phyloP scores from a whole-genome alignment of 1,140 invertebrate species.

The Drosophila santomea region DNA sequence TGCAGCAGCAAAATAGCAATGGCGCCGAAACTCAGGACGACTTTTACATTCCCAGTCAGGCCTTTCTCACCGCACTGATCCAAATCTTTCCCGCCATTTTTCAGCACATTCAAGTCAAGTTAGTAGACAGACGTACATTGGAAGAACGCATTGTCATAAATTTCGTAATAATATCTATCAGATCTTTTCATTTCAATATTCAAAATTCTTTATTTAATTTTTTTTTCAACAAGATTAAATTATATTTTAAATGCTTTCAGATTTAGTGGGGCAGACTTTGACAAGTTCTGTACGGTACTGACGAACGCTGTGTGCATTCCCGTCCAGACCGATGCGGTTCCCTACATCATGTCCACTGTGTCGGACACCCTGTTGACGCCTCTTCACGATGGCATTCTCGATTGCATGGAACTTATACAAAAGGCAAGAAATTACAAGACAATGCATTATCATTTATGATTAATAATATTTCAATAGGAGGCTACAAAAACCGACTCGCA shows the following conservation, averaged over 20 bases:
- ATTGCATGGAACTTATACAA: slow-evolving; percentile 92
- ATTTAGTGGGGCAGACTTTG: slow-evolving; percentile 91
- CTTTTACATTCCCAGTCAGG: slow-evolving; percentile 94
- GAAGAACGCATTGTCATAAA: neutral
- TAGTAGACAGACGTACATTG: slow-evolving; percentile 56
- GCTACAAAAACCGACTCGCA: slow-evolving; percentile 88
- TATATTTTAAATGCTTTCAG: slow-evolving; percentile 55
- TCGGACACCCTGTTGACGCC: slow-evolving; percentile 91
- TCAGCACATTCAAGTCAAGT: slow-evolving; percentile 93
- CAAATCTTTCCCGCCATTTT: slow-evolving; percentile 98
- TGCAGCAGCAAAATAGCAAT: slow-evolving; percentile 31
- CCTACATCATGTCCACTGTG: slow-evolving; percentile 90
- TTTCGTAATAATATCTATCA: neutral
- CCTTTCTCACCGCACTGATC: slow-evolving; percentile 96
- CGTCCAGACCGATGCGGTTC: slow-evolving; percentile 92
- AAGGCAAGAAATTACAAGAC: slow-evolving; percentile 84
- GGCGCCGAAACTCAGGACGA: slow-evolving; percentile 84
- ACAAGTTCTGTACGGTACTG: slow-evolving; percentile 92
- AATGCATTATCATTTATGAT: too few relatives aligned
- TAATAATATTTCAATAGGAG: slow-evolving; percentile 84
- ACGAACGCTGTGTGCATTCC: slow-evolving; percentile 92
- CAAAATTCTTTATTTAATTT: too few relatives aligned
- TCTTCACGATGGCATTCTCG: slow-evolving; percentile 93
- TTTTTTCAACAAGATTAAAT: neutral
- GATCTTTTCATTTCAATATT: too few relatives aligned